Evolutionary conservation across 2,888 invertebrate species (phyloP).

Genomic region (Habroteleia sp.): DNA sequence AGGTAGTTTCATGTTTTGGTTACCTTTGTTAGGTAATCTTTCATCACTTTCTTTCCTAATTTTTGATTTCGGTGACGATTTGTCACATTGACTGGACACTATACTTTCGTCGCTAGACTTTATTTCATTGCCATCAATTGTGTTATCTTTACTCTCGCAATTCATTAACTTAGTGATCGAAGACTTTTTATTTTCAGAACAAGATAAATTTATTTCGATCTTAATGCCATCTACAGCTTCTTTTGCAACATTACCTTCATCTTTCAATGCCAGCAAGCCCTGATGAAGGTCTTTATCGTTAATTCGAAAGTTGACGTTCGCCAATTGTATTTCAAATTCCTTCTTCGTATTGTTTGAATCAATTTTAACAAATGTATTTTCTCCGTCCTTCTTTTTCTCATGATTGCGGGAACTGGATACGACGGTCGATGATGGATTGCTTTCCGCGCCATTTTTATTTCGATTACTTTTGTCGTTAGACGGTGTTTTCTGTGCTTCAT

Average conservation of each 20-base stretch:
- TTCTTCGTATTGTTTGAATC: conserved; percentile 49
- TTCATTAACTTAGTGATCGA: conserved; percentile 15
- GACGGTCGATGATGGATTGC: conserved; percentile 1
- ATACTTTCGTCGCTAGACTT: conserved; percentile 1
- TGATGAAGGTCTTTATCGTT: conserved; percentile 68
- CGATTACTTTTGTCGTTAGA: not conserved
- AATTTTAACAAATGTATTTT: conserved; percentile 2
- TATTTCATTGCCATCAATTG: not conserved
- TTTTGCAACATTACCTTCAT: conserved; percentile 56
- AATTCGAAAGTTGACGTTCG: conserved; percentile 74
- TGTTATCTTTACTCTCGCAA: conserved; percentile 16
- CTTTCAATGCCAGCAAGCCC: conserved; percentile 50
- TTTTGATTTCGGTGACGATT: not conserved
- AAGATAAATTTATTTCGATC: conserved; percentile 78
- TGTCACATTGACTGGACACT: conserved; percentile 7
- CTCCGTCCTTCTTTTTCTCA: conserved; percentile 14
- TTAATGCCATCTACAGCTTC: conserved; percentile 73
- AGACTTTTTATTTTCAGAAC: conserved; percentile 69
- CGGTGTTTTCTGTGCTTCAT: conserved; percentile 23
- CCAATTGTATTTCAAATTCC: conserved; percentile 74
- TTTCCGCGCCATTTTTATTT: conserved; percentile 2
- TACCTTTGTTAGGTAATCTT: too few species aligned
- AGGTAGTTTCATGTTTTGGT: conserved; percentile 42
- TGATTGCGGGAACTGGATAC: not conserved
- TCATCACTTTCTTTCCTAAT: not conserved